phyloP scores from a whole-genome alignment of 2,797 vertebrate species.

The Epinephelus coioides region DNA sequence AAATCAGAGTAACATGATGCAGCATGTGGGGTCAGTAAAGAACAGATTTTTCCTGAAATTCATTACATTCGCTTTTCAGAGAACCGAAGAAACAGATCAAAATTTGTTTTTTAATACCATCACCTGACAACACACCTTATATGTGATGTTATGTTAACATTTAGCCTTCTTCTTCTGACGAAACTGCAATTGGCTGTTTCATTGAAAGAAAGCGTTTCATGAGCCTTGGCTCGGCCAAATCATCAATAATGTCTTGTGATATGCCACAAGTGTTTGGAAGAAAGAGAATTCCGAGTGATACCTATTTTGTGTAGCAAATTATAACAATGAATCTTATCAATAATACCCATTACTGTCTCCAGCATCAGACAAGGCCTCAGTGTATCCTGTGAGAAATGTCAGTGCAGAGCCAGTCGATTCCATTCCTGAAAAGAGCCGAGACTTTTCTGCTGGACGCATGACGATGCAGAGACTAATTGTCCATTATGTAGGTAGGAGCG shows the following conservation, averaged over 20 bases:
- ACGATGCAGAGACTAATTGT: conserved; percentile 59
- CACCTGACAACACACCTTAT: neutral
- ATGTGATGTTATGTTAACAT: neutral
- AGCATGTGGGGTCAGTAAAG: neutral
- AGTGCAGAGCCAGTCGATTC: neutral
- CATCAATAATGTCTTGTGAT: conserved; percentile 16
- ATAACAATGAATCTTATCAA: neutral
- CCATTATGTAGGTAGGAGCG: conserved; percentile 69
- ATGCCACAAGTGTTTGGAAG: neutral
- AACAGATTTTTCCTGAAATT: neutral
- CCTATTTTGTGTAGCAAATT: conserved; percentile 18
- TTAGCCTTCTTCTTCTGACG: neutral
- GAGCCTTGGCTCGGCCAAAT: neutral
- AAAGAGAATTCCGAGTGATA: conserved; percentile 1
- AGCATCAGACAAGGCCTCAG: neutral
- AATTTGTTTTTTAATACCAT: neutral
- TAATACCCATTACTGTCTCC: conserved; percentile 4
- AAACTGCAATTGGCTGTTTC: neutral
- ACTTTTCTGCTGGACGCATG: conserved; percentile 45
- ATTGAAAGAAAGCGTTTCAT: neutral
- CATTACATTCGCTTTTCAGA: fast-evolving
- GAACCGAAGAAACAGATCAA: neutral
- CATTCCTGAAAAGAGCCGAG: conserved; percentile 13
- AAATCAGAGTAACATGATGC: neutral
- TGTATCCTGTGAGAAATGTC: neutral